Conservation (phyloP, 2,888 invertebrate genomes). For the Scelioninae gen. 2 region DNA sequence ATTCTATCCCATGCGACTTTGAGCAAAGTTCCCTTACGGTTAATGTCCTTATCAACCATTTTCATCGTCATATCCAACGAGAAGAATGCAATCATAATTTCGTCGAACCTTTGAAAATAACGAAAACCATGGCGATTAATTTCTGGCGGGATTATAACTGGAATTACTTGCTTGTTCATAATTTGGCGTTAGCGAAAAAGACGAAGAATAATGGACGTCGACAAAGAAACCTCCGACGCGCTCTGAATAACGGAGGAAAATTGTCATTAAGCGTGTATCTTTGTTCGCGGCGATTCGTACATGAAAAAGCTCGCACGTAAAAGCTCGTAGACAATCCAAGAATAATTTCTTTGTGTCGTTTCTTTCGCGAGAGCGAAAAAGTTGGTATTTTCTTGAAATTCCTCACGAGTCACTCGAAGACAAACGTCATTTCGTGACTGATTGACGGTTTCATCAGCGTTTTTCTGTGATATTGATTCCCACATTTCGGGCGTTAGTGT, state of each 20-base stretch:
- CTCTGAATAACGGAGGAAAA: slow-evolving; percentile 2
- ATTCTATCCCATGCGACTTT: too few species aligned
- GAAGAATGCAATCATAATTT: too few species aligned
- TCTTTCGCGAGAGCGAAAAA: background rate
- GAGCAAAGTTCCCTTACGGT: too few species aligned
- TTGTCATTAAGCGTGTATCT: slow-evolving; percentile 24
- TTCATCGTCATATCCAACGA: too few species aligned
- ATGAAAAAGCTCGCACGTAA: slow-evolving; percentile 26
- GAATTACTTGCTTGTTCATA: slow-evolving; percentile 12
- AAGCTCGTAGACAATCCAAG: slow-evolving; percentile 19
- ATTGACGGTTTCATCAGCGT: background rate
- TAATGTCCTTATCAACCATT: too few species aligned
- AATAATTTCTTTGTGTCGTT: slow-evolving; percentile 15
- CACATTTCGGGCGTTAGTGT: too few species aligned
- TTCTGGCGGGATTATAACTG: background rate
- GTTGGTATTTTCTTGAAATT: slow-evolving; percentile 16
- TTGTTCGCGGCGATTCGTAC: slow-evolving; percentile 13
- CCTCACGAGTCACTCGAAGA: slow-evolving; percentile 5
- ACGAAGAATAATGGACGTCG: slow-evolving; percentile 3
- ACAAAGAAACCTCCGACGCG: slow-evolving; percentile 14
- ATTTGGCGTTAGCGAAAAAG: slow-evolving; percentile 7
- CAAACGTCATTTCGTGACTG: slow-evolving; percentile 6
- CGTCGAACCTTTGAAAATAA: too few species aligned
- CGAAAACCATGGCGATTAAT: slow-evolving; percentile 19
- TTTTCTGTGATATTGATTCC: background rate